Evolutionary conservation across 2,113 vertebrate genomes (phyloP).

Genomic region (Cranoglanis bouderius): DNA sequence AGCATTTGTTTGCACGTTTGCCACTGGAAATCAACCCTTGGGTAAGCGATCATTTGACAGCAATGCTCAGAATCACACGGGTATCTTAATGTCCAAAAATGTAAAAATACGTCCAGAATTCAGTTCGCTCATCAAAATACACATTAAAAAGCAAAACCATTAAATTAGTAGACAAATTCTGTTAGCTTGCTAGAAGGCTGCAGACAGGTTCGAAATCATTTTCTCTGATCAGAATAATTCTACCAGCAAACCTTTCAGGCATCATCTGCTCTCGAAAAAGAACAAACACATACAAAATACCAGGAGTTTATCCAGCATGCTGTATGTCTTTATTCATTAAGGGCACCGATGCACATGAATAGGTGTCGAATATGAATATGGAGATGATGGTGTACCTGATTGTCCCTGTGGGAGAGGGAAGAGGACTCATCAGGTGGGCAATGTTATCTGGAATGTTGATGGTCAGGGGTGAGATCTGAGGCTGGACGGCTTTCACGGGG

Average conservation of each 20-base stretch:
- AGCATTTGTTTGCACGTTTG: neutral
- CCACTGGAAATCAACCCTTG: neutral
- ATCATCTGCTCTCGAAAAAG: neutral
- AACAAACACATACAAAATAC: neutral
- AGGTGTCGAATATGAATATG: neutral
- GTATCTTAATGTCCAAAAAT: neutral
- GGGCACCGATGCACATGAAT: neutral
- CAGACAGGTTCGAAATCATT: neutral
- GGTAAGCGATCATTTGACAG: neutral
- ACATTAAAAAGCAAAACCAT: neutral
- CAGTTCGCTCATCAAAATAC: neutral
- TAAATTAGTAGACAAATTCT: neutral
- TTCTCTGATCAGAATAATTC: neutral
- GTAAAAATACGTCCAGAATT: neutral
- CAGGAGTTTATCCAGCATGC: neutral
- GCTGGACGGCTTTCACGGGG: constrained; percentile 90
- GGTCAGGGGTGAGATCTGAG: constrained; percentile 94
- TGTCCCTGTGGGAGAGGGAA: constrained; percentile 96
- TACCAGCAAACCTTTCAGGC: neutral
- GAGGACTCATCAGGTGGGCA: constrained; percentile 95
- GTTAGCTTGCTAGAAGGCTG: neutral
- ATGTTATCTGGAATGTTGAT: constrained; percentile 99
- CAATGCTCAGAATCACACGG: neutral
- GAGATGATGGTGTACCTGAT: constrained; percentile 80
- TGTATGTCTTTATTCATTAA: neutral